Evolutionary conservation across 1,140 invertebrate species (phyloP), one percentile per base, ranked within the genome.

Genomic region (Triops longicaudatus): DNA sequence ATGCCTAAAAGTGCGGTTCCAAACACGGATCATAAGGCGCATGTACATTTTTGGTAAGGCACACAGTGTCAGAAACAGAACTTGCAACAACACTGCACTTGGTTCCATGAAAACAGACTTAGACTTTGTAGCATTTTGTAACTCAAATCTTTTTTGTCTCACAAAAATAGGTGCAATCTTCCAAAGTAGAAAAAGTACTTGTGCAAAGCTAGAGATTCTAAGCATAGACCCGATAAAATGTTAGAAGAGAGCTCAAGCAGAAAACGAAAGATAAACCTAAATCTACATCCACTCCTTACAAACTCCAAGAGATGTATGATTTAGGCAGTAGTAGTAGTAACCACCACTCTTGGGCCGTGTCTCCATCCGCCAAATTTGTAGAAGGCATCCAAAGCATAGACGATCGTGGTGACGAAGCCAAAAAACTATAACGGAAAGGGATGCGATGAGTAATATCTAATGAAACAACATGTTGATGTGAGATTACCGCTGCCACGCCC

Each of bases 401-500:
- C 74, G 12, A 75, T 1, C 74, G 17, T 75, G 1, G 74, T 44
- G 14, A 75, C 26, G 44, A 75, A 75, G 74, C 74, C 74, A n/a
- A 75, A 75, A 26, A 75, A 41, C 74, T 75, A 26, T 17, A 75
- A 75, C 22, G 28, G 44, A 75, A 27, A 75, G 63, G 37, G 74
- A 26, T 37, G 6, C 1, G 14, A 12, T 27, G 26, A 75, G 10
- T 28, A 43, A 75, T 75, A n/a, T 42, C 22, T 41, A 14, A 26
- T 11, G 14, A 42, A 22, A 42, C 17, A 5, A 75, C 22, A 75
- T 28, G 22, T 26, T 31, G 44, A 26, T 17, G 7, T 75, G n/a
- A 14, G 50, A 63, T 75, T 75, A 75, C 74, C 27, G 74, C 74
- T 75, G 74, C 74, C 17, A 44, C 74, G 17, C 37, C 44, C 74